phyloP scores from a whole-genome alignment of 37 sponge, comb jelly and placozoan genomes.

The Eunapius fragilis region DNA sequence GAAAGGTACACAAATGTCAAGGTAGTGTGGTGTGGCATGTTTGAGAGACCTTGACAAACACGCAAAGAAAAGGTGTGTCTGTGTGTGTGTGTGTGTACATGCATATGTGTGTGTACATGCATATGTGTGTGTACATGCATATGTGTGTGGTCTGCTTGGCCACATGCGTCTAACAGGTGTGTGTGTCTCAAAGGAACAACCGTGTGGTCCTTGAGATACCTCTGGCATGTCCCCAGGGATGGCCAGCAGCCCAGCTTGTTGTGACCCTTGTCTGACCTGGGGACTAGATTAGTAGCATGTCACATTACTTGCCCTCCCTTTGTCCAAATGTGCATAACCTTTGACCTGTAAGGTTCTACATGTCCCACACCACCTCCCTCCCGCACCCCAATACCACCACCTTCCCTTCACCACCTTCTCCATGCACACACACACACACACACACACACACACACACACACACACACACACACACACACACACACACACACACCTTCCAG shows the following conservation, averaged over 20 bases:
- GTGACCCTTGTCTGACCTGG: too few relatives aligned
- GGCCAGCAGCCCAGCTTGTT: background rate
- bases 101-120: background rate
- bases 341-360: background rate
- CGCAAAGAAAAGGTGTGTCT: background rate
- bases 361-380: too few relatives aligned
- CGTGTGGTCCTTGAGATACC: background rate
- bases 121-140: background rate
- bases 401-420: background rate
- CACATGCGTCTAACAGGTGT: background rate
- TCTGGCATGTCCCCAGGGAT: background rate
- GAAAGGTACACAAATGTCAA: constrained; percentile 48
- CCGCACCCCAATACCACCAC: background rate
- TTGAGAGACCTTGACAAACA: too few relatives aligned
- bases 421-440: too few relatives aligned
- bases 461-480: too few relatives aligned
- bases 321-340: too few relatives aligned
- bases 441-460: too few relatives aligned
- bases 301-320: too few relatives aligned
- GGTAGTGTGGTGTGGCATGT: background rate
- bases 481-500: constrained; percentile 27
- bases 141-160: background rate
- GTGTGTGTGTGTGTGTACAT: background rate
- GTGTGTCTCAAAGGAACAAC: background rate
- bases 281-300: too few relatives aligned